Base-by-base conservation (phyloP, 2,113 vertebrate species). In the Saccopteryx leptura region DNA sequence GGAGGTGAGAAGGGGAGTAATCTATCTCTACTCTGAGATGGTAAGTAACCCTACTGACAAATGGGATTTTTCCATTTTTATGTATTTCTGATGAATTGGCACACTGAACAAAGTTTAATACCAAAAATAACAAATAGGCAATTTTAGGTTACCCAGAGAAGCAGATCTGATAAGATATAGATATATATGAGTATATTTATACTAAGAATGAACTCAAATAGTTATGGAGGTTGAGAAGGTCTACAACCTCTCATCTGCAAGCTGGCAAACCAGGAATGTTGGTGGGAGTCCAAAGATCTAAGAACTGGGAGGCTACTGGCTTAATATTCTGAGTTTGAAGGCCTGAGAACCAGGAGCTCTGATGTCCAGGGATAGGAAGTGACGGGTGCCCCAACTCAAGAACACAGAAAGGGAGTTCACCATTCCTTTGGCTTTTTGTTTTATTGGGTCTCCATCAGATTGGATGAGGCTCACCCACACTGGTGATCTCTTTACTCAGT, bases 1-100 rank as follows among this genome's bases (percentile, higher is more conserved):
- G 2, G 9, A 2, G 26, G 10, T 5, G 12, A 0, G 13, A 17
- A 17, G 54, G 19, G 14, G 1, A 18, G 19, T 31, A n/a, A 58
- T 66, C 17, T 66, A 0, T 60, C 52, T 75, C 28, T 39, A 76
- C 5, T 63, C 7, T 65, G 28, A 82, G 26, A 65, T 46, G 33
- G 31, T n/a, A 86, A 82, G 72, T 75, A 33, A 83, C 46, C 11
- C 6, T 90, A 15, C 23, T 71, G 78, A 33, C 24, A 75, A 90
- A 58, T 78, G 31, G 24, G 0, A 61, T 66, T 80, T 93, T 14
- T 84, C 7, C 82, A 17, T 14, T 86, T 81, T 58, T 24, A 39
- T 11, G 5, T 80, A 54, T 63, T 91, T 93, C 66, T 91, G 28
- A 52, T 82, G 28, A 82, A 50, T 52, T 58, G 14, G 54, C 39